A percentile compares a stretch with the other conserved stretches of the same genome.
Conservation (phyloP, 2,113 vertebrate species). For the Daboia siamensis region DNA sequence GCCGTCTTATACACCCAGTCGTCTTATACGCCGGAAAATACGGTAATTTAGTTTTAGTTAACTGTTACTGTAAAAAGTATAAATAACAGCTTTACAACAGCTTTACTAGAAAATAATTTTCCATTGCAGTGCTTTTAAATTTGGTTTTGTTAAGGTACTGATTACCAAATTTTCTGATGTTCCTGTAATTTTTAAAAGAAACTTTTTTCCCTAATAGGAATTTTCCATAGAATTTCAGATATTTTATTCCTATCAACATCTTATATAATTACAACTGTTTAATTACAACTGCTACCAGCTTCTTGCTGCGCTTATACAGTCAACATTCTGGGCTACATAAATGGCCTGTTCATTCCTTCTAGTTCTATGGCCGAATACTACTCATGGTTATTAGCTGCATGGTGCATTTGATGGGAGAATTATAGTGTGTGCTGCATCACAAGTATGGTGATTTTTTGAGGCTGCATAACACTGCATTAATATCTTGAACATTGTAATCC, state of each 20-base stretch:
- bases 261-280: neutral
- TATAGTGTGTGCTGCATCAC: neutral
- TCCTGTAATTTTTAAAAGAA: neutral
- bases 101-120: neutral
- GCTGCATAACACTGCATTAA: neutral
- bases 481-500: neutral
- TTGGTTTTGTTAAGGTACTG: neutral
- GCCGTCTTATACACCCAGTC: too few relatives aligned
- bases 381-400: neutral
- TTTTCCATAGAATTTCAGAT: neutral
- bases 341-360: neutral
- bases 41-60: neutral
- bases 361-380: neutral
- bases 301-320: neutral
- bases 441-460: neutral
- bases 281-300: neutral
- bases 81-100: neutral
- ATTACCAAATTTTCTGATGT: neutral
- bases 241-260: neutral
- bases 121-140: neutral
- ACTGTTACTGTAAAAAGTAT: neutral
- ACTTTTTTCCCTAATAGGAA: neutral
- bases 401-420: neutral
- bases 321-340: neutral
- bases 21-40: too few relatives aligned